A percentile compares a stretch with the other conserved stretches of the same genome.
Conservation (phyloP, 2,113 vertebrate genomes). For the Sapajus apella region DNA sequence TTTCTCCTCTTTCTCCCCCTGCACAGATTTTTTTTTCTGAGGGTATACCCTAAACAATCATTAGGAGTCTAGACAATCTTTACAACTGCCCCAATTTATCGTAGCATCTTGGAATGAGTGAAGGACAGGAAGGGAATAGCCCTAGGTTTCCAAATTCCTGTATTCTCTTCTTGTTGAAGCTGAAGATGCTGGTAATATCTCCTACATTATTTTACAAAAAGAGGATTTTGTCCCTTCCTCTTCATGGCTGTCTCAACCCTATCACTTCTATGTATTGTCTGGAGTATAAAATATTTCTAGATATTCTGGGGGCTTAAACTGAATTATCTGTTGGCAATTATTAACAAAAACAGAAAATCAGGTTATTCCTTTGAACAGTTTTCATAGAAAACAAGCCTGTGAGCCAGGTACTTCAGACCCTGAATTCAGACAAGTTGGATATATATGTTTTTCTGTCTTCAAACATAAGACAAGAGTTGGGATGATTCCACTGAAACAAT, state of each 20-base stretch:
- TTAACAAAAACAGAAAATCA: conserved; percentile 47
- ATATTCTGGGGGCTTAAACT: conserved; percentile 17
- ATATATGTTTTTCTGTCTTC: conserved; percentile 36
- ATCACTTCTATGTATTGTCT: neutral
- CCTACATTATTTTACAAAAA: conserved; percentile 12
- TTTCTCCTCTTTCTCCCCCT: neutral
- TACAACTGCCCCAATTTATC: conserved; percentile 5
- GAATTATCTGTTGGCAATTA: conserved; percentile 32
- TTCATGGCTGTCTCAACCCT: neutral
- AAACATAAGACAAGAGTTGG: conserved; percentile 41
- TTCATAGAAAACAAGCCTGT: conserved; percentile 40
- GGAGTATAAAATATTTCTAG: conserved; percentile 25
- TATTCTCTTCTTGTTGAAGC: neutral
- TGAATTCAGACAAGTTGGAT: conserved; percentile 43
- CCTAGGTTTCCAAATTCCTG: neutral
- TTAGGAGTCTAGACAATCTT: neutral
- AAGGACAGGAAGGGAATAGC: neutral
- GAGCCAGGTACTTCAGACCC: conserved; percentile 12
- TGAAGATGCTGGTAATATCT: neutral
- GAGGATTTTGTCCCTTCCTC: neutral
- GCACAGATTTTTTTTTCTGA: neutral
- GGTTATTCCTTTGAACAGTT: conserved; percentile 41
- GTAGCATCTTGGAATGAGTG: neutral
- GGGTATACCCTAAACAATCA: neutral
- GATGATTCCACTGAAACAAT: neutral